phyloP scores from a whole-genome alignment of 2,113 vertebrate genomes.

The Bos indicus region DNA sequence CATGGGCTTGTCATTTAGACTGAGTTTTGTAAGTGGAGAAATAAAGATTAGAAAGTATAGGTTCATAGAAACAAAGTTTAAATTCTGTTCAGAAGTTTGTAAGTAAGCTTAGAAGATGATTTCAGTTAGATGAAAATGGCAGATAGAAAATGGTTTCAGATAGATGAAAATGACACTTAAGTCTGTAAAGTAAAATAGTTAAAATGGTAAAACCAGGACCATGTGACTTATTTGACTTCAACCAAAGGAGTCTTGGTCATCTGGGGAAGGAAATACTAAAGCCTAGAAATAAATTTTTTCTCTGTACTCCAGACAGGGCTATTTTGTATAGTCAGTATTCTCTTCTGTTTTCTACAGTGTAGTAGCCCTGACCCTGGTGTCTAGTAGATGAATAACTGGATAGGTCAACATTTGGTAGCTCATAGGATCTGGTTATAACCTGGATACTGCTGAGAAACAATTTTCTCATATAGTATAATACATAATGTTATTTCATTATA shows the following conservation, averaged over 20 bases:
- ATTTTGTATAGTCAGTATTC: neutral
- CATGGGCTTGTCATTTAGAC: neutral
- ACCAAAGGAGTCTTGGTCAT: neutral
- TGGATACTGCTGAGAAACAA: neutral
- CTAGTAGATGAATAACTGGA: neutral
- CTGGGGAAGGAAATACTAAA: neutral
- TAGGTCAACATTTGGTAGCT: neutral
- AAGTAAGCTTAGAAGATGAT: conserved; percentile 3
- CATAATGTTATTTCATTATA: neutral
- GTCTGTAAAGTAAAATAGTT: neutral
- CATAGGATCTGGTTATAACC: neutral
- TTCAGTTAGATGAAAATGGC: conserved; percentile 8
- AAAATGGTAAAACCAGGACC: neutral
- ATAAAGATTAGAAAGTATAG: conserved; percentile 11
- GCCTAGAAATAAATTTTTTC: neutral
- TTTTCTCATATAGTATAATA: neutral
- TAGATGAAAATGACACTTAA: conserved; percentile 16
- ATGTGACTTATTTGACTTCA: conserved; percentile 1
- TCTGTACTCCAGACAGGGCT: neutral
- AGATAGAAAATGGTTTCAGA: neutral
- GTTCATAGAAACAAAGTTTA: neutral
- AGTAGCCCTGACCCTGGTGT: neutral
- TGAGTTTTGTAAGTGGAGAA: conserved; percentile 9
- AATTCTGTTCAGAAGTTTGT: neutral
- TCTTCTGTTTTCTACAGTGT: conserved; percentile 1